Base-by-base conservation (phyloP, 2,797 vertebrate genomes). In the Neosilurus hyrtlii region DNA sequence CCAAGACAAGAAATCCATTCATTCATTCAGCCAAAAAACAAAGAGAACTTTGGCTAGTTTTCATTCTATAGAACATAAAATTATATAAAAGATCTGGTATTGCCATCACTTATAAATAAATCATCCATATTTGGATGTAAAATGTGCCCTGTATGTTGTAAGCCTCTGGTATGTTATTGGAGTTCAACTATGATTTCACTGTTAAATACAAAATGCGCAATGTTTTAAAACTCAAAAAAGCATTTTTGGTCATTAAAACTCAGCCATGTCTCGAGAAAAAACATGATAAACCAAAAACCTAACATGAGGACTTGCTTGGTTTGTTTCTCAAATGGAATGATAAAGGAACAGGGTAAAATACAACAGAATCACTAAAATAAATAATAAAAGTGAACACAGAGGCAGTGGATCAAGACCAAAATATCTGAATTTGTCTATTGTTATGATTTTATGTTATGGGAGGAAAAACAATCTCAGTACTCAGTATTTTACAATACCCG, bases 351-450 rank as follows among this genome's bases (percentile, higher is more conserved):
- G 43, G 35, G 14, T 24, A 18, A 70, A 37, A 81, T 76, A 85
- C 83, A 88, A 85, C 83, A 80, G 14, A 79, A 90, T 86, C 52
- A 83, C 76, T 79, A 80, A 85, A 88, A 90, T 86, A 89, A 87
- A 90, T 85, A 85, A 82, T 80, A 85, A 20, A 54, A 82, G 63
- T 65, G 8, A 35, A 59, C 26, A 59, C 54, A 57, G 26, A 84
- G 75, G 37, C 71, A 63, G 67, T 72, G 52, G 65, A 72, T 54
- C 54, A 9, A 81, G 57, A 49, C 56, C 35, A 66, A 73, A 56
- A 51, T 59, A 81, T 67, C 49, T 24, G 35, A 68, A 51, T 59
- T 52, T 62, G 24, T 70, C 26, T 30, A 30, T 9, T 52, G 70
- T 24, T 30, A 68, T 71, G 18, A 49, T 57, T 86, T 14, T 43